These are phyloP conservation scores for Octomys mimax DNA, from an alignment of 2,797 vertebrate genomes.

Conservation along the genomic window DNA sequence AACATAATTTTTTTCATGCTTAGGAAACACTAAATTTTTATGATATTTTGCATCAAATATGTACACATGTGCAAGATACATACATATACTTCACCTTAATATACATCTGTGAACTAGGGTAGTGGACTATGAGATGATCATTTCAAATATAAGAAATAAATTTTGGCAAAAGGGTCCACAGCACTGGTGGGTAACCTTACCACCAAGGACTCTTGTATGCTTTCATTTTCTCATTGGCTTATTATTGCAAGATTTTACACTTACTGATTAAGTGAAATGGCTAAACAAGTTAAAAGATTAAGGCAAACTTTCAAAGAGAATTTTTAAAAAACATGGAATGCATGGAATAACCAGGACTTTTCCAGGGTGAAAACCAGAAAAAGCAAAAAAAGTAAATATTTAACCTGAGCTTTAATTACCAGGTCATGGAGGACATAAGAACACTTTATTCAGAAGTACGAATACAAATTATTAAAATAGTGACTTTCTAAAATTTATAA, in stretches of 20 bases:
- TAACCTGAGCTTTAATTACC: not conserved
- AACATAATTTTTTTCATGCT: constrained; percentile 31
- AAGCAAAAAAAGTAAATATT: not conserved
- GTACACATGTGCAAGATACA: not conserved
- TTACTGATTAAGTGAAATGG: constrained; percentile 29
- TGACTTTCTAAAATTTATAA: constrained; percentile 47
- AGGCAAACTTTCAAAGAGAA: constrained; percentile 46
- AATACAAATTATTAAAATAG: not conserved
- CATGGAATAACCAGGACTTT: not conserved
- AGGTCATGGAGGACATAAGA: not conserved
- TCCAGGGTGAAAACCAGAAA: constrained; percentile 4
- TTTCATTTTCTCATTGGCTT: not conserved
- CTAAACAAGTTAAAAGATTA: constrained; percentile 21
- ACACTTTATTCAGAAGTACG: not conserved
- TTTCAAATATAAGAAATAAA: constrained; percentile 51
- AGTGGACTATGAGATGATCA: constrained; percentile 7
- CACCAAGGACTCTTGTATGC: constrained; percentile 15
- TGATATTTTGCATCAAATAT: constrained; percentile 46
- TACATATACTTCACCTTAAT: not conserved
- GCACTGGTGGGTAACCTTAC: not conserved
- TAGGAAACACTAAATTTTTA: constrained; percentile 17
- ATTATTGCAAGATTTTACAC: not conserved
- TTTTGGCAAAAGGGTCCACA: constrained; percentile 32
- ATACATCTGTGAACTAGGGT: not conserved
- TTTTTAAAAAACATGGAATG: not conserved